Percentiles rank a stretch among this genome's conserved stretches.
These are phyloP conservation scores for Cyphomyrmex costatus DNA, from an alignment of 1,140 invertebrate genomes.

Conservation along the genomic window DNA sequence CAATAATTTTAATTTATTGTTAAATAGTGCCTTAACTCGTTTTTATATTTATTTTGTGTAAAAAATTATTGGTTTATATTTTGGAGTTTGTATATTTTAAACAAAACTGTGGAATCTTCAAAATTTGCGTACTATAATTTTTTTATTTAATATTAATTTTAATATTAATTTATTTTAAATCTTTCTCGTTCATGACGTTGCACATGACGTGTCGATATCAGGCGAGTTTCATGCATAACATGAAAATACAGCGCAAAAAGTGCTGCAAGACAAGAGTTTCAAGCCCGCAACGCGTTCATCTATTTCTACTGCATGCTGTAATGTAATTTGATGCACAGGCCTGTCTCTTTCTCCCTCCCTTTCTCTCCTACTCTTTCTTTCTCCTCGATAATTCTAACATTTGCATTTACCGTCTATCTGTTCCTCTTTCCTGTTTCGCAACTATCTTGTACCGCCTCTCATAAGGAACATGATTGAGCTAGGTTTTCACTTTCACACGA, in stretches of 20 bases:
- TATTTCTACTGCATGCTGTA: slow-evolving; percentile 51
- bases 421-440: background rate
- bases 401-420: slow-evolving; percentile 3
- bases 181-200: background rate
- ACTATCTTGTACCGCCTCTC: background rate
- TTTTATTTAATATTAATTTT: background rate
- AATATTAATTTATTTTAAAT: slow-evolving; percentile 1
- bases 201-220: slow-evolving; percentile 41
- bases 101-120: background rate
- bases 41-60: too few species aligned
- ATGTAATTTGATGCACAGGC: slow-evolving; percentile 49
- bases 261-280: slow-evolving; percentile 43
- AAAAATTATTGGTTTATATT: too few species aligned
- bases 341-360: background rate
- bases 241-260: slow-evolving; percentile 49
- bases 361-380: background rate
- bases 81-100: background rate
- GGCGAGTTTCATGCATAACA: slow-evolving; percentile 17
- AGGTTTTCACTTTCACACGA: slow-evolving; percentile 83
- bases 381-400: slow-evolving; percentile 34
- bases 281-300: slow-evolving; percentile 16
- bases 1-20: background rate
- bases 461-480: slow-evolving; percentile 39
- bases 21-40: too few species aligned
- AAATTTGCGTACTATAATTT: background rate